A percentile compares a stretch with the other conserved stretches of the same genome.
phyloP scores from a whole-genome alignment of 2,113 vertebrate species.

The Myodes glareolus region DNA sequence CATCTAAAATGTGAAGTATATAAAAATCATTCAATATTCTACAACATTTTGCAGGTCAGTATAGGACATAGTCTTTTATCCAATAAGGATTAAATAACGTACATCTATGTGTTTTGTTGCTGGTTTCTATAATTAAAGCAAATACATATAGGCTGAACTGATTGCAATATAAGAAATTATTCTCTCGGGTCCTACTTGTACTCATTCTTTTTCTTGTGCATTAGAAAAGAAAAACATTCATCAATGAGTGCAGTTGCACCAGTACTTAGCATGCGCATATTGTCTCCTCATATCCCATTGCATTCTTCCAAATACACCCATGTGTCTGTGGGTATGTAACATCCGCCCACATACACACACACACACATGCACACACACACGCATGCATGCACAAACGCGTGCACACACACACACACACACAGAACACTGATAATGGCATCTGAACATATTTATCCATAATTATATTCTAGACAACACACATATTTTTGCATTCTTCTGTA shows the following conservation, averaged over 20 bases:
- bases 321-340: neutral
- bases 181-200: slow-evolving; percentile 86
- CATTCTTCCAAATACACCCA: slow-evolving; percentile 58
- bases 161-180: slow-evolving; percentile 87
- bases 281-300: slow-evolving; percentile 72
- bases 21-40: slow-evolving; percentile 72
- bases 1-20: slow-evolving; percentile 41
- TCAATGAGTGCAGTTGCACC: slow-evolving; percentile 84
- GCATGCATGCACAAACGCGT: fast-evolving
- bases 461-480: slow-evolving; percentile 49
- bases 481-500: slow-evolving; percentile 43
- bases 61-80: slow-evolving; percentile 72
- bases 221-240: slow-evolving; percentile 86
- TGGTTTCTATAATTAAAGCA: slow-evolving; percentile 85
- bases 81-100: slow-evolving; percentile 85
- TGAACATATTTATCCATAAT: neutral
- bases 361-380: neutral
- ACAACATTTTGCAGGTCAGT: slow-evolving; percentile 70
- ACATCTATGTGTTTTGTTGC: slow-evolving; percentile 82
- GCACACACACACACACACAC: neutral
- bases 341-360: neutral
- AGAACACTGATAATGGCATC: slow-evolving; percentile 26
- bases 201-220: slow-evolving; percentile 85
- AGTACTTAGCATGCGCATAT: slow-evolving; percentile 70
- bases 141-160: slow-evolving; percentile 83